A percentile compares a stretch with the other conserved stretches of the same genome.
Conservation (phyloP, 2,113 vertebrate genomes). For the Dendrocopos noguchii region DNA sequence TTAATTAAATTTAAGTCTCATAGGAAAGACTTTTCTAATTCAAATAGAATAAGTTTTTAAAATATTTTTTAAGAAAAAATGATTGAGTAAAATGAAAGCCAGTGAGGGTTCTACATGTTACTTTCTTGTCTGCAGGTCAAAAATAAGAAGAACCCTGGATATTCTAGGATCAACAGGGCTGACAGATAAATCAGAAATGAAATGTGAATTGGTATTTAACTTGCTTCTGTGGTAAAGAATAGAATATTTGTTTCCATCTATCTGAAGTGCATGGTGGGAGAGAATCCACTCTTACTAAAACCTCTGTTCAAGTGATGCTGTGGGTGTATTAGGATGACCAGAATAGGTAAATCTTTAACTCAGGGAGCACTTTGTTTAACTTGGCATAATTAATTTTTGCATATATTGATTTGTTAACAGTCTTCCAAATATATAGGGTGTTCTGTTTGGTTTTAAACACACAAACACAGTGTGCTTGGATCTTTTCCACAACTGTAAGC, state of each 20-base stretch:
- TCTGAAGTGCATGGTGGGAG: accelerated
- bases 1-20: not conserved
- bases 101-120: not conserved
- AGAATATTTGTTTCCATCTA: not conserved
- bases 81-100: not conserved
- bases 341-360: not conserved
- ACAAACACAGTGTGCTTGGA: not conserved
- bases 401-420: not conserved
- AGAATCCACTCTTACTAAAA: not conserved
- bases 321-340: not conserved
- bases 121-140: not conserved
- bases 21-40: not conserved
- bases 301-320: not conserved
- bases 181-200: not conserved
- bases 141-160: not conserved
- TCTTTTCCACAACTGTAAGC: not conserved
- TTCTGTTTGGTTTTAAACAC: not conserved
- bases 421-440: not conserved
- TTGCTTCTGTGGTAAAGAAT: not conserved
- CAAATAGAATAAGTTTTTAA: not conserved
- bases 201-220: not conserved
- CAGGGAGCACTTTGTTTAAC: not conserved
- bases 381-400: not conserved
- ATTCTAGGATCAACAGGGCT: not conserved
- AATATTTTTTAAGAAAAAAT: not conserved